A percentile compares a stretch with the other conserved stretches of the same genome.
These are phyloP conservation scores for Cryptotermes secundus DNA, from an alignment of 1,140 invertebrate genomes.

Conservation along the genomic window DNA sequence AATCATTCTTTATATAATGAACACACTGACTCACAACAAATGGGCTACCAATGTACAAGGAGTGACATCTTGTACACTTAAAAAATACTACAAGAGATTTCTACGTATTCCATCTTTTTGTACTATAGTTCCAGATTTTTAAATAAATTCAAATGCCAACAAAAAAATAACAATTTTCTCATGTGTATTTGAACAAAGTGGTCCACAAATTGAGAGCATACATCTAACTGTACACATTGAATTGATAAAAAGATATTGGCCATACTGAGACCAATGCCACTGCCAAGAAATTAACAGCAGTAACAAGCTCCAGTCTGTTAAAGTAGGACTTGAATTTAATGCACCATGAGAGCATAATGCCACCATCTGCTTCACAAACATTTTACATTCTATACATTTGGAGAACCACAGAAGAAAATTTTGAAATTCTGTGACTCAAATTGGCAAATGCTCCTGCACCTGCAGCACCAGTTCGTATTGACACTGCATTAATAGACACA, in stretches of 20 bases:
- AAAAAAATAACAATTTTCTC: not conserved
- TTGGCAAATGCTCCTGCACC: too few species aligned
- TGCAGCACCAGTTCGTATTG: too few species aligned
- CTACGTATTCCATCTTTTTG: conserved; percentile 12
- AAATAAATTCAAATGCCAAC: not conserved
- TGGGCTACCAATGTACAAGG: not conserved
- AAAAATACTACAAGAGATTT: not conserved
- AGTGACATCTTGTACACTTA: not conserved
- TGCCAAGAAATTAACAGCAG: not conserved
- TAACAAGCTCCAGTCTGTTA: too few species aligned
- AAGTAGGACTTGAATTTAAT: not conserved
- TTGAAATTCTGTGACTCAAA: too few species aligned
- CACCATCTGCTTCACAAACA: too few species aligned
- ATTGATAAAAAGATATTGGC: not conserved
- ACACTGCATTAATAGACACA: not conserved
- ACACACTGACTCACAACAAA: conserved; percentile 5
- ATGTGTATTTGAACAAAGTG: not conserved
- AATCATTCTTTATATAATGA: not conserved
- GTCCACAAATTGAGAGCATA: not conserved
- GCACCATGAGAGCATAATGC: too few species aligned
- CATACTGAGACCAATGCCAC: not conserved
- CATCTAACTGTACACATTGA: not conserved
- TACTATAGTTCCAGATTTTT: not conserved
- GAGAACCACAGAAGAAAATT: too few species aligned
- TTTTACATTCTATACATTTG: too few species aligned